Evolutionary conservation across 2,888 invertebrate species (phyloP), one percentile per base, ranked within the genome.

Genomic region (Idaea dimidiata): DNA sequence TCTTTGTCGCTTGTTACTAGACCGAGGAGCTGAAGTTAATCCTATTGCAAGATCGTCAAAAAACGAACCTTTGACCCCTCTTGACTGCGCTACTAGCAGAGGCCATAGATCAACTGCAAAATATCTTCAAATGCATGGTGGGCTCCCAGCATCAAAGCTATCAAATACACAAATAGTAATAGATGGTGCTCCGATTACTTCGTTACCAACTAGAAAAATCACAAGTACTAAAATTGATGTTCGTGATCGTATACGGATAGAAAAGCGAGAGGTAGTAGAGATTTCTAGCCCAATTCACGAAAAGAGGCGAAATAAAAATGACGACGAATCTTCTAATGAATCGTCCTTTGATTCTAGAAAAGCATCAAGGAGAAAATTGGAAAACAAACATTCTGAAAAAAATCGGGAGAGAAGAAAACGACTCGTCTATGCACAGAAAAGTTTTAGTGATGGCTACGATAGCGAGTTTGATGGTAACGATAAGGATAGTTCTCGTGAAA

Each of bases 71-170:
- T 94, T 98, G 91, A 98, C 99, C 0, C 97, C 99, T 0, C 90
- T 98, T 72, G 99, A 99, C 83, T 97, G 98, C 69, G 98, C 99
- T 0, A 93, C 98, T 6, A 96, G 96, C 75, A 94, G 97, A 65
- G 97, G 97, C 0, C 96, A 97, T 82, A 94, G 97, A 62, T 97
- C 98, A 1, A 97, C 97, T 60, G 99, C 98, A 32, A 98, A 99
- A 86, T 97, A 97, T 83, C 93, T 99, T 58, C 97, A 98, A 85
- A 95, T 97, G 79, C 97, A 98, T 77, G 98, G 98, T 6, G 98
- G 97, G 0, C 93, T 96, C 54, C 97, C 98, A 0, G 96, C 97
- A 5, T 94, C 93, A 60, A 95, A 96, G 77, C 86, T 97, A 58
- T 83, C 93, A 8, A 89, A 91, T 70, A 91, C 91, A 54, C 83